phyloP scores from a whole-genome alignment of 2,888 invertebrate genomes.

The Eilema griseolum region DNA sequence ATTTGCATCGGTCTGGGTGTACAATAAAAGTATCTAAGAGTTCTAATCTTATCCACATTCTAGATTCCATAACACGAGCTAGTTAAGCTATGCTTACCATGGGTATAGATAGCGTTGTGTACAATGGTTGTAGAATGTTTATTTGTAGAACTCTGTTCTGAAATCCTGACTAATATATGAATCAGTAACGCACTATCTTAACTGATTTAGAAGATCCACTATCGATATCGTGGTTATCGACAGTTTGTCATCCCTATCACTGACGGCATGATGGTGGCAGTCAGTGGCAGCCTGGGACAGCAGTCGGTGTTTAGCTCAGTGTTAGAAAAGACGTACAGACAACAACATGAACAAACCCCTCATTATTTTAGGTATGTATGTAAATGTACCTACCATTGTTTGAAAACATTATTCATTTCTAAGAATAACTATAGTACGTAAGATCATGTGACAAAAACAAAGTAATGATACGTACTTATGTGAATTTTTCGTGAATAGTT shows the following conservation, averaged over 20 bases:
- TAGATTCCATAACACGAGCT: too few species aligned
- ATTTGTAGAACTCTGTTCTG: too few species aligned
- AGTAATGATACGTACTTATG: neutral
- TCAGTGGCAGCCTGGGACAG: neutral
- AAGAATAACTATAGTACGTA: neutral
- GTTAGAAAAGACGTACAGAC: neutral
- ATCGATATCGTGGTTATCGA: neutral
- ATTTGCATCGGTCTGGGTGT: too few species aligned
- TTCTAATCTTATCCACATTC: too few species aligned
- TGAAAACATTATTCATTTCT: constrained; percentile 5
- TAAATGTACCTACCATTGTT: neutral
- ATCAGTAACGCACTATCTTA: too few species aligned
- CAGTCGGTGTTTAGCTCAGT: neutral
- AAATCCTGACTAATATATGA: too few species aligned
- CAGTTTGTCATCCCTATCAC: neutral
- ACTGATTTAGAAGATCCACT: neutral
- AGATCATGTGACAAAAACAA: neutral
- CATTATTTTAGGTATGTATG: constrained; percentile 1
- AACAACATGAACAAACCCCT: constrained; percentile 9
- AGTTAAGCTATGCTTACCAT: too few species aligned
- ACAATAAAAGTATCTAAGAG: too few species aligned
- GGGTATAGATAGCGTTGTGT: too few species aligned
- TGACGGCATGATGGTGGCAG: neutral
- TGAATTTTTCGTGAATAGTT: neutral
- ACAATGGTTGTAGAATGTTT: too few species aligned